Conservation (phyloP, 2,888 invertebrate genomes). For the Scaeva pyrastri region DNA sequence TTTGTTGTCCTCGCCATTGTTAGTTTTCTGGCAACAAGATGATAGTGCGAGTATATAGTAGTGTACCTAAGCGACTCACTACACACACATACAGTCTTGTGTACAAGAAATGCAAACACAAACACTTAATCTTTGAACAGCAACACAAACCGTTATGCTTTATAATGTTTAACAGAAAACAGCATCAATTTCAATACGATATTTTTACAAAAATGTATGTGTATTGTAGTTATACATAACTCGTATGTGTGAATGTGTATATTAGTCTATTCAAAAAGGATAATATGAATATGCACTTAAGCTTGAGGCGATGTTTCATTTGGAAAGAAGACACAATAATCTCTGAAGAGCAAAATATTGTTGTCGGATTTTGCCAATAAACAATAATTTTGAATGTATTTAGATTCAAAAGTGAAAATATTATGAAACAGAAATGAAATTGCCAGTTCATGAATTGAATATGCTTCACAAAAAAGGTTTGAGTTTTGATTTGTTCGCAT, state of each 20-base stretch:
- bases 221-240: background rate
- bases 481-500: no score
- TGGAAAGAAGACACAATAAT: conserved; percentile 36
- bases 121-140: conserved; percentile 63
- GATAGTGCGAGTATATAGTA: conserved; percentile 2
- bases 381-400: conserved; percentile 3
- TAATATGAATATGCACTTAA: conserved; percentile 54
- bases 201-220: no score
- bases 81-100: background rate
- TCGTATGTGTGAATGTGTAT: no score
- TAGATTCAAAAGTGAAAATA: background rate
- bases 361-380: conserved; percentile 49
- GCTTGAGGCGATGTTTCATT: conserved; percentile 44
- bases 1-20: conserved; percentile 66
- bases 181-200: background rate
- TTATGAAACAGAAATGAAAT: conserved; percentile 4
- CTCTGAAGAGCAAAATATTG: conserved; percentile 55
- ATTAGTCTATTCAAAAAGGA: background rate
- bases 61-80: no score
- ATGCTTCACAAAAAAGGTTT: no score
- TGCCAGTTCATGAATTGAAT: no score
- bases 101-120: conserved; percentile 41
- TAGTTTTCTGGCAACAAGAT: conserved; percentile 52
- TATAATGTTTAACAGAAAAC: background rate
- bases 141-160: conserved; percentile 8